phyloP scores from a whole-genome alignment of 2,888 invertebrate species.

The Serripes groenlandicus region DNA sequence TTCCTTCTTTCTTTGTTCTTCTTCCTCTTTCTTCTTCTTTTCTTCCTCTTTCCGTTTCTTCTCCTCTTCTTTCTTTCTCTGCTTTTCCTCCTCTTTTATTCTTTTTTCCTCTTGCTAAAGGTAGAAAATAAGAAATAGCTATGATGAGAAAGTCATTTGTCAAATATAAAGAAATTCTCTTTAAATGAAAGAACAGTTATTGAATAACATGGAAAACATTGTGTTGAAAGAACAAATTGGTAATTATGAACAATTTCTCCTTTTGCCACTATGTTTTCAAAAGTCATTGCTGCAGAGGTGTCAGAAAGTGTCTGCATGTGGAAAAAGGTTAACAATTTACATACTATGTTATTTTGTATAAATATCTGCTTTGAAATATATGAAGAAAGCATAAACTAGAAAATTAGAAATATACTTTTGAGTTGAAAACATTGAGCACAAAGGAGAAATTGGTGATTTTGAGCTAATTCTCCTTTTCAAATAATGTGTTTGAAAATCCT shows the following conservation, averaged over 20 bases:
- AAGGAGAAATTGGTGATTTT: too few species aligned
- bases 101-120: constrained; percentile 59
- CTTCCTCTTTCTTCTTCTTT: constrained; percentile 54
- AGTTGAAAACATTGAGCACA: too few species aligned
- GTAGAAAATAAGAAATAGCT: background rate
- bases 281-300: background rate
- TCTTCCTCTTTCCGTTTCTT: constrained; percentile 51
- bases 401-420: too few species aligned
- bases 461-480: too few species aligned
- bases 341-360: too few species aligned
- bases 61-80: constrained; percentile 47
- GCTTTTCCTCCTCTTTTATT: constrained; percentile 66
- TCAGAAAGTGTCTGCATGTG: background rate
- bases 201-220: background rate
- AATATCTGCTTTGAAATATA: too few species aligned
- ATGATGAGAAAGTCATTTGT: too few species aligned
- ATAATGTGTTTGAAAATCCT: too few species aligned
- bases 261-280: background rate
- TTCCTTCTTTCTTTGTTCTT: constrained; percentile 59
- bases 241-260: background rate
- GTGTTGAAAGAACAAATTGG: background rate
- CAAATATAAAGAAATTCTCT: too few species aligned
- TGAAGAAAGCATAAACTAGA: too few species aligned
- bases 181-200: too few species aligned
- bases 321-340: background rate